Percentiles rank a stretch among this genome's conserved stretches.
Evolutionary conservation across 2,113 vertebrate genomes (phyloP).

Genomic region (Macrotis lagotis): DNA sequence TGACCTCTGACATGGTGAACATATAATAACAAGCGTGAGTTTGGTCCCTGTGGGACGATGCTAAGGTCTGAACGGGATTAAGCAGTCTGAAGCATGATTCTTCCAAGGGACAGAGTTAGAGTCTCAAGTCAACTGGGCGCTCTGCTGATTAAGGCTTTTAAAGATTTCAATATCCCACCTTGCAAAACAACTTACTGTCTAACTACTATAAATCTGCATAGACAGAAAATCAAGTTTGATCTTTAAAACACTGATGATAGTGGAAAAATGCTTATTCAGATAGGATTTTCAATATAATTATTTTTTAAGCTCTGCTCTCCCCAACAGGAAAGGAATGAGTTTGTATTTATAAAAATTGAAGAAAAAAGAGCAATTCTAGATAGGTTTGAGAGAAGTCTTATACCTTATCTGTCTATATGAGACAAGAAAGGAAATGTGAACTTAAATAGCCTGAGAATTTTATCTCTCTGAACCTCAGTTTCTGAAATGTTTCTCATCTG

Average conservation of each 20-base stretch:
- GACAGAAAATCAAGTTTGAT: conserved; percentile 46
- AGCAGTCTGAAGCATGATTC: conserved; percentile 69
- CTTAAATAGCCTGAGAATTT: neutral
- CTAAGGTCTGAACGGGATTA: conserved; percentile 78
- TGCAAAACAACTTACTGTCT: conserved; percentile 14
- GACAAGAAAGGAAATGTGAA: neutral
- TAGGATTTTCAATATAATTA: conserved; percentile 45
- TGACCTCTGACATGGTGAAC: conserved; percentile 79
- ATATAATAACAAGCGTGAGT: conserved; percentile 71
- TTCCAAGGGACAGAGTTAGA: conserved; percentile 62
- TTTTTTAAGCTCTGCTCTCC: rapidly evolving
- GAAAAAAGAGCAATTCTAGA: rapidly evolving
- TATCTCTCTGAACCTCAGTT: neutral
- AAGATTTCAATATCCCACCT: conserved; percentile 62
- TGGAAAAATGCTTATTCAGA: neutral
- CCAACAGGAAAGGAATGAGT: neutral
- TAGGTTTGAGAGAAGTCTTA: rapidly evolving
- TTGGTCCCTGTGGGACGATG: conserved; percentile 75
- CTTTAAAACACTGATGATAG: neutral
- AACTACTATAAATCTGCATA: conserved; percentile 37
- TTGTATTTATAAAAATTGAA: neutral
- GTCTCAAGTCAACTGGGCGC: conserved; percentile 37
- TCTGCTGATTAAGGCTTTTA: conserved; percentile 52
- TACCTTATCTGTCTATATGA: too few relatives aligned
- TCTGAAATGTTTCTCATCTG: neutral